Conservation (phyloP, 2,888 invertebrate species). For the Rhagophthalmus giganteus region DNA sequence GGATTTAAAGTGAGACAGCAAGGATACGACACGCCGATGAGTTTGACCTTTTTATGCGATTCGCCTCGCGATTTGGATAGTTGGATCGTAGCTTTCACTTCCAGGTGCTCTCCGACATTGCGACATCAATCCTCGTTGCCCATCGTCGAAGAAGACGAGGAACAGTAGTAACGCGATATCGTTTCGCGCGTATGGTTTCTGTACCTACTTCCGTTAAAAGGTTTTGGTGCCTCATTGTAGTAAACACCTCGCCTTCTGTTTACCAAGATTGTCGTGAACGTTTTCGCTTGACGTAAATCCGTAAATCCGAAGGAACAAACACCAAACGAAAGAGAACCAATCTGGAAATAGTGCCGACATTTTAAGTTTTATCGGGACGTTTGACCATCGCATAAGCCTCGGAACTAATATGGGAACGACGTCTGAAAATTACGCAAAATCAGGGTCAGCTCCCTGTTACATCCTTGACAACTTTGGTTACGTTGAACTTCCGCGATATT, state of each 20-base stretch:
- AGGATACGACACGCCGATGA: constrained; percentile 65
- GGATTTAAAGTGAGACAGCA: constrained; percentile 65
- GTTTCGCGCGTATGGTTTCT: no score
- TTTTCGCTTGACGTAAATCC: no score
- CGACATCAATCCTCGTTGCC: constrained; percentile 62
- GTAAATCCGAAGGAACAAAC: no score
- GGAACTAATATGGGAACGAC: no score
- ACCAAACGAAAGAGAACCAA: no score
- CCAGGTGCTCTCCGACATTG: constrained; percentile 54
- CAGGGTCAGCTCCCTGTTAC: constrained; percentile 7
- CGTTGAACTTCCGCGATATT: constrained; percentile 33
- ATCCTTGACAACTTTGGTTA: constrained; percentile 30
- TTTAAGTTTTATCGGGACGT: no score
- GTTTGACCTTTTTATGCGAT: constrained; percentile 62
- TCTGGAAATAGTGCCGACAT: no score
- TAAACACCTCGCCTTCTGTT: no score
- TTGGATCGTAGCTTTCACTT: constrained; percentile 64
- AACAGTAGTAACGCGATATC: constrained; percentile 44
- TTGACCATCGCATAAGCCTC: no score
- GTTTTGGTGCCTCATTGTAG: no score
- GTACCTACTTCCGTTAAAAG: no score
- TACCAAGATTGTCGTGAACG: no score
- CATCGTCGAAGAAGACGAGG: constrained; percentile 65
- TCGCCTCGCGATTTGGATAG: constrained; percentile 62
- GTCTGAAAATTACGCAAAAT: background rate